Evolutionary conservation across 2,797 vertebrate genomes (phyloP), one percentile per base, ranked within the genome.

Genomic region (Tamandua tetradactyla): DNA sequence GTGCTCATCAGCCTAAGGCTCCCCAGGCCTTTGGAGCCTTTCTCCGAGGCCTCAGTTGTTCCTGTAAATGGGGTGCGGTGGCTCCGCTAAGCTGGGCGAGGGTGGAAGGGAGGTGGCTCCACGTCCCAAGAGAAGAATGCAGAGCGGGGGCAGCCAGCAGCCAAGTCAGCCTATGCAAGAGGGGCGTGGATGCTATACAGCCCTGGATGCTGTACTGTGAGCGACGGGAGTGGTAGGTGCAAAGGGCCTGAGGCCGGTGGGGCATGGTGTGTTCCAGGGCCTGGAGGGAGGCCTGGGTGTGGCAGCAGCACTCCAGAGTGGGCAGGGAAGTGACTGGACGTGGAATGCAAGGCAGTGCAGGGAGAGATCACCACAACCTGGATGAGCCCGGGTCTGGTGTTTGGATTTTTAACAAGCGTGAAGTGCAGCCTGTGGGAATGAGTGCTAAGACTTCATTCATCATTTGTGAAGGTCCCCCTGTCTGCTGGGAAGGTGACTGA

Each of bases 121-220:
- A n/a, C 35, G 49, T 49, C 15, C 20, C 4, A 11, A 55, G 13
- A 32, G 20, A 37, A 57, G 27, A 42, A 37, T 22, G 1, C 40
- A 40, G 30, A 12, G 4, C 10, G 42, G 22, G 44, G 62, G 17
- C 42, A 18, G n/a, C n/a, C 15, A 23, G 37, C 20, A 40, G 47
- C 89, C 32, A 7, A 0, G 4, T 27, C 1, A 37, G 23, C 8
- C 35, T 10, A 72, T 22, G 20, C 0, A 0, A 47, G 20, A 32
- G 30, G 61, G 68, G 22, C 0, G 0, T 4, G 2, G 4, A 37
- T 27, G 57, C 8, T 27, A n/a, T n/a, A n/a, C n/a, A n/a, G 15
- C 37, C 22, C 81, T 14, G 12, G 71, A 11, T 32, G 12, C 52
- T 30, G 22, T 0, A 5, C 25, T 42, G 61, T 62, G 35, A 55